A percentile compares a stretch with the other conserved stretches of the same genome.
Conservation (phyloP, 2,113 vertebrate species). For the Murina feae region DNA sequence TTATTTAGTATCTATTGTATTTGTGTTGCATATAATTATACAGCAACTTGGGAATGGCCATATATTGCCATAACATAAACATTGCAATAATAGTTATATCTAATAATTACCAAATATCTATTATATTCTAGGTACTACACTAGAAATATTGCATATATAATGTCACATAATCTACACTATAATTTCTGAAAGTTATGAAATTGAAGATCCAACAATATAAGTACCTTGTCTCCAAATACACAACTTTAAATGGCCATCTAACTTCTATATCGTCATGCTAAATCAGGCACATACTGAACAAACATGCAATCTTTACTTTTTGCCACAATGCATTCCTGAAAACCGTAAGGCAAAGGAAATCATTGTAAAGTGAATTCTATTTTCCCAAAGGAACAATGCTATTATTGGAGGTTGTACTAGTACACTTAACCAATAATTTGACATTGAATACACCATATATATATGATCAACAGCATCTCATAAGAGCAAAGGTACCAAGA, state of each 20-base stretch:
- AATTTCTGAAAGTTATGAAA: neutral
- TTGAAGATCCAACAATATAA: neutral
- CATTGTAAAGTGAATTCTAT: neutral
- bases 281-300: neutral
- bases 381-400: slow-evolving; percentile 16
- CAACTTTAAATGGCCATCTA: neutral
- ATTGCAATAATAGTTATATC: neutral
- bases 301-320: neutral
- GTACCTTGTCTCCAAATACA: neutral
- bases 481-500: neutral
- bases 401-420: neutral
- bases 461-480: neutral
- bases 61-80: neutral
- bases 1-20: neutral
- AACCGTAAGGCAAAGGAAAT: neutral
- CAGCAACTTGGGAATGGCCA: neutral
- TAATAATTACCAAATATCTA: neutral
- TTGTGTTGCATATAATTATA: neutral
- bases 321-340: neutral
- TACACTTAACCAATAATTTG: slow-evolving; percentile 9
- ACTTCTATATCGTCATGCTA: neutral
- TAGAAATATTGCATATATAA: neutral
- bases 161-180: neutral
- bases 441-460: neutral
- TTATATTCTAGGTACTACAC: neutral